These are phyloP conservation scores for Cyprinodon diabolis DNA, from an alignment of 2,797 vertebrate species.

Conservation along the genomic window DNA sequence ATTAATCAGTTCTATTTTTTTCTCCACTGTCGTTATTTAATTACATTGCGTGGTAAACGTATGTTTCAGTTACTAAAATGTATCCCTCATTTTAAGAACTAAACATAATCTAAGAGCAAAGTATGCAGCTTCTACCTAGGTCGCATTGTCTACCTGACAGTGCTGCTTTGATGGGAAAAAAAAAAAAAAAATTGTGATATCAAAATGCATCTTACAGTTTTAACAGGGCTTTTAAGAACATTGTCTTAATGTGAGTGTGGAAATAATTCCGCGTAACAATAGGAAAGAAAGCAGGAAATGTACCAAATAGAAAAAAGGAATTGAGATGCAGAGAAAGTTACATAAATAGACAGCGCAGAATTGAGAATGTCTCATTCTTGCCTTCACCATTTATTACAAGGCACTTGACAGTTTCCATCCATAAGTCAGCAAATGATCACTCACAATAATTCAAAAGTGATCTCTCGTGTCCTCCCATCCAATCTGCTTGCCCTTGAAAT, in stretches of 20 bases:
- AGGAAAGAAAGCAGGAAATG: constrained; percentile 38
- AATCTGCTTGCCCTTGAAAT: constrained; percentile 67
- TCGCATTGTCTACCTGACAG: not conserved
- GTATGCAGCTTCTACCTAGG: too few species aligned
- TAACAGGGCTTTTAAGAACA: constrained; percentile 26
- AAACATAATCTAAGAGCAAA: too few species aligned
- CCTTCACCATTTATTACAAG: constrained; percentile 70
- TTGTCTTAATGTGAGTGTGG: constrained; percentile 38
- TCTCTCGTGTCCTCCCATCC: constrained; percentile 63
- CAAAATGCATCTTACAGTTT: not conserved
- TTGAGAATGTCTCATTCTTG: constrained; percentile 81
- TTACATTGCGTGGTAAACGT: too few species aligned
- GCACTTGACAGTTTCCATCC: constrained; percentile 75
- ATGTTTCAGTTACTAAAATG: not conserved
- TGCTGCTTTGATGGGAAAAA: not conserved
- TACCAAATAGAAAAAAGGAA: constrained; percentile 17
- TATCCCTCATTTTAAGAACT: not conserved
- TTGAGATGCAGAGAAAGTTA: constrained; percentile 51
- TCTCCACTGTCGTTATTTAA: too few species aligned
- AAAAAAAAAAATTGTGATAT: not conserved
- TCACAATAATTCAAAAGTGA: constrained; percentile 76
- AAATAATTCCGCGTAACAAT: constrained; percentile 48
- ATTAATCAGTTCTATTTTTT: not conserved
- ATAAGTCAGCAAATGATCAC: constrained; percentile 83
- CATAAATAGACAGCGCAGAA: constrained; percentile 70